phyloP scores from a whole-genome alignment of 1,140 invertebrate genomes.

The Hycleus phaleratus region DNA sequence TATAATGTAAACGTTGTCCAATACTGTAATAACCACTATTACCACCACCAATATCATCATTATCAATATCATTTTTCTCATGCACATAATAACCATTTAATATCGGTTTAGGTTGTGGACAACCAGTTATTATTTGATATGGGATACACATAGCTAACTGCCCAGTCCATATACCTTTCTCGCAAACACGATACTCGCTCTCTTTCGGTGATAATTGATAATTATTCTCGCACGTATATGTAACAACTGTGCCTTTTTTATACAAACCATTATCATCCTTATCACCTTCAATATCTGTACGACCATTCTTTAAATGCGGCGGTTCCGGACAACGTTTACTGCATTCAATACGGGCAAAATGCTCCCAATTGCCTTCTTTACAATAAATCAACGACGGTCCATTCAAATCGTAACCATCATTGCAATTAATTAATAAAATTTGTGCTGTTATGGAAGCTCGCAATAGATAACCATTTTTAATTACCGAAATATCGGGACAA shows the following conservation, averaged over 20 bases:
- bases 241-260: conserved; percentile 32
- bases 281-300: conserved; percentile 19
- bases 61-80: conserved; percentile 20
- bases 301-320: conserved; percentile 27
- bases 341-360: conserved; percentile 20
- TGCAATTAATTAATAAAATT: conserved; percentile 18
- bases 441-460: neutral
- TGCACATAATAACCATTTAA: conserved; percentile 36
- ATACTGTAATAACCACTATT: conserved; percentile 13
- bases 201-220: conserved; percentile 29
- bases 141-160: conserved; percentile 28
- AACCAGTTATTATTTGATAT: conserved; percentile 20
- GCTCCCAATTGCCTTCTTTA: conserved; percentile 29
- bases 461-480: conserved; percentile 1
- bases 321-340: conserved; percentile 27
- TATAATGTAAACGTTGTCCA: conserved; percentile 36
- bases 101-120: conserved; percentile 28
- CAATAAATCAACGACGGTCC: conserved; percentile 26
- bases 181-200: conserved; percentile 34
- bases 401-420: conserved; percentile 25
- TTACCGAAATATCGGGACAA: conserved; percentile 2
- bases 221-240: conserved; percentile 32
- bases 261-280: conserved; percentile 22
- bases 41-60: neutral
- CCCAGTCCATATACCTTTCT: conserved; percentile 39